Conservation (phyloP, 2,113 vertebrate genomes). For the Origma solitaria region DNA sequence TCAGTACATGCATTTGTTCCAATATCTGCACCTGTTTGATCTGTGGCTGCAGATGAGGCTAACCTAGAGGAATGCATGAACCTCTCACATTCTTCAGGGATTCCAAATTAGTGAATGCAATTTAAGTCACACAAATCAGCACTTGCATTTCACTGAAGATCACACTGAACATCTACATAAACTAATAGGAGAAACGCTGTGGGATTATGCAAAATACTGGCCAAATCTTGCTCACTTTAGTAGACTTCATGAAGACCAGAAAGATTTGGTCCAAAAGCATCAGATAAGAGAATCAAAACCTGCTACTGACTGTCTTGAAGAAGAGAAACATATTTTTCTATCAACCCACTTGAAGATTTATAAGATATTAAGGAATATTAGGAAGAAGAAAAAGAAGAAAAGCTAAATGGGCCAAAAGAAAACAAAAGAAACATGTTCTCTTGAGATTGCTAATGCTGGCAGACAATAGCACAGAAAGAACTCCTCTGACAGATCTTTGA, state of each 20-base stretch:
- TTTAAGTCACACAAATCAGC: neutral
- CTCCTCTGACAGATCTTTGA: slow-evolving; percentile 56
- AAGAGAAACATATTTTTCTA: neutral
- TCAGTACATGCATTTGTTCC: neutral
- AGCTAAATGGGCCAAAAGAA: slow-evolving; percentile 60
- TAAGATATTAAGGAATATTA: slow-evolving; percentile 19
- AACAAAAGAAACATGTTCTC: slow-evolving; percentile 60
- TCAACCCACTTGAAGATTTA: slow-evolving; percentile 20
- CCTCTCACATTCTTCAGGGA: neutral
- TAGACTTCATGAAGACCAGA: neutral
- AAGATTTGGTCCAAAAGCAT: neutral
- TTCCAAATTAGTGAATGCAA: neutral
- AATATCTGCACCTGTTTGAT: neutral
- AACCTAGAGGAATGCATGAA: neutral
- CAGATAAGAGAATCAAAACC: slow-evolving; percentile 35
- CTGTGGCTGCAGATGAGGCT: neutral
- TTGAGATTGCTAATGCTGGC: slow-evolving; percentile 53
- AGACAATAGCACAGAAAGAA: slow-evolving; percentile 62
- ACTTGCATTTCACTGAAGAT: neutral
- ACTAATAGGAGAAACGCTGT: neutral
- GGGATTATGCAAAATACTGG: neutral
- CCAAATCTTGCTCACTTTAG: neutral
- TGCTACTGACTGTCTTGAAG: neutral
- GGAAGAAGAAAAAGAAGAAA: slow-evolving; percentile 10
- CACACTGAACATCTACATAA: neutral